Base-by-base conservation (phyloP, 2,113 vertebrate genomes). In the Pseudolaguvia tuberculata region DNA sequence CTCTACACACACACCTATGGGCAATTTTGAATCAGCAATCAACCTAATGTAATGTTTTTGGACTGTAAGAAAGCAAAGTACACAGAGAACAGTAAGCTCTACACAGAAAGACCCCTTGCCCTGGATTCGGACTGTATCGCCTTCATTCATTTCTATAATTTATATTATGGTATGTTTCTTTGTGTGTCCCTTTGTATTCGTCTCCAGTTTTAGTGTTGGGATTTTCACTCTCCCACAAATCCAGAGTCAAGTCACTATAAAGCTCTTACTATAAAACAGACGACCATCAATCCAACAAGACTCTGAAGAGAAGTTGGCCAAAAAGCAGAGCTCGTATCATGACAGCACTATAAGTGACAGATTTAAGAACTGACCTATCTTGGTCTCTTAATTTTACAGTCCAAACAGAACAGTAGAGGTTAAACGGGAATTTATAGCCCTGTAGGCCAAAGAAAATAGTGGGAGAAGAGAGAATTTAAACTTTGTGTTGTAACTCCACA, bases 171-270 rank as follows among this genome's bases (percentile, higher is more conserved):
- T 59, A 11, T 13, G 35, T 4, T 39, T 39, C 11, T 10, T 10
- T 10, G 31, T n/a, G n/a, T 39, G 35, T 10, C 39, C 0, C 20
- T n/a, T 21, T 45, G 8, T 23, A 62, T 35, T 62, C 10, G 3
- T 45, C 18, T 20, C 61, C 45, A 29, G 8, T 50, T 67, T 27
- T 23, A 45, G 42, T 42, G 12, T 14, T 42, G 27, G 21, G 25
- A 45, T 27, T 56, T 70, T 70, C 12, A 39, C 48, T 20, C 70
- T 61, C 17, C 45, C 70, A 51, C 56, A 72, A 61, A 53, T 73
- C 61, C 50, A 53, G 29, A 42, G n/a, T 50, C 29, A 8, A 25
- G 48, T 66, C 50, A 35, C 50, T 74, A 50, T 63, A 10, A 2
- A 27, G 21, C 51, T 55, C 21, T 53, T 48, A n/a, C n/a, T n/a